Base-by-base conservation (phyloP, 1,140 invertebrate species). In the Penaeus indicus region DNA sequence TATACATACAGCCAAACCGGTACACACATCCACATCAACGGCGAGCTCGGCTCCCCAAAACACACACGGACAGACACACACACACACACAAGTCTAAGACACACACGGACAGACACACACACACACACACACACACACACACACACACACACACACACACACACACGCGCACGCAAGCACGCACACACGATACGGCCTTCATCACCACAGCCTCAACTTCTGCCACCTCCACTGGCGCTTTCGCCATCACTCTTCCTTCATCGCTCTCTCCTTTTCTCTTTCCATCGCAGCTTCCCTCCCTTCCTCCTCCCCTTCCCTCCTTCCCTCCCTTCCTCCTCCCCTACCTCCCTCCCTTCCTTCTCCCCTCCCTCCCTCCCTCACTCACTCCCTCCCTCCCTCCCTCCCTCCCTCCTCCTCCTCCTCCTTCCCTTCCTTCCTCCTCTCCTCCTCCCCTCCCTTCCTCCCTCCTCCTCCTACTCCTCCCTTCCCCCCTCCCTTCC, bases 161-260 rank as follows among this genome's bases (percentile, higher is more conserved):
- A 72, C 13, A 72, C 19, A 72, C 38, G 27, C 19, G 27, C 38
- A 72, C 38, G 27, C 3, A 27, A 5, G n/a, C 38, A 32, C n/a
- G 32, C 38, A 32, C n/a, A 75, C 42, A 32, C n/a, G 11, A 54
- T 16, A 7, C 54, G 54, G 54, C 54, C 16, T 54, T 54, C 54
- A 54, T 13, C 10, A 16, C 0, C 54, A 54, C 54, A 11, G 16
- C 16, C 54, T 54, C 54, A 13, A 54, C 54, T 54, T 13, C 16
- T 16, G 54, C 54, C 47, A 75, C n/a, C 27, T 75, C 21, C 67
- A 5, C 67, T 72, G n/a, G n/a, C 67, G n/a, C 67, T 72, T 32
- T 72, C 67, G n/a, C 67, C 32, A n/a, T 72, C 67, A 25, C 67
- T 69, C 67, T 72, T 32, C 32, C 67, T 72, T 32, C 32, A n/a